Evolutionary conservation across 2,888 invertebrate genomes (phyloP).

Genomic region (Stictocephala bisonia): DNA sequence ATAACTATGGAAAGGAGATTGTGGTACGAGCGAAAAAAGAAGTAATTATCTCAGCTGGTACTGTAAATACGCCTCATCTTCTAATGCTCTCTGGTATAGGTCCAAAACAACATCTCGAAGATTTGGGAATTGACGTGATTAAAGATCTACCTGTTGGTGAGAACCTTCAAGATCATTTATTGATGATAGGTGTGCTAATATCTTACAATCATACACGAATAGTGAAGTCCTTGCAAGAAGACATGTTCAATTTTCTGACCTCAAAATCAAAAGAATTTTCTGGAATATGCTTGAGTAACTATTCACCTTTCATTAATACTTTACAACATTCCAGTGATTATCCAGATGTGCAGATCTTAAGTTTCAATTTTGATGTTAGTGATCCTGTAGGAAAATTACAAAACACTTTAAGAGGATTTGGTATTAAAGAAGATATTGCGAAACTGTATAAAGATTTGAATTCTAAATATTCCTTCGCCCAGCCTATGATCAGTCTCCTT

Average conservation of each 20-base stretch:
- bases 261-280: slow-evolving; percentile 61
- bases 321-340: slow-evolving; percentile 60
- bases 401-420: background rate
- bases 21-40: slow-evolving; percentile 72
- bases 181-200: slow-evolving; percentile 46
- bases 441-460: background rate
- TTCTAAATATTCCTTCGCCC: slow-evolving; percentile 47
- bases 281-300: slow-evolving; percentile 65
- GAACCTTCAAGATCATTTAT: slow-evolving; percentile 66
- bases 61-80: slow-evolving; percentile 84
- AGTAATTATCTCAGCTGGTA: slow-evolving; percentile 80
- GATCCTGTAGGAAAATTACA: slow-evolving; percentile 21
- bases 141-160: slow-evolving; percentile 71
- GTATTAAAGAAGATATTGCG: slow-evolving; percentile 22
- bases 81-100: slow-evolving; percentile 83
- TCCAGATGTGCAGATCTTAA: slow-evolving; percentile 60
- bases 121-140: slow-evolving; percentile 68
- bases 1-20: slow-evolving; percentile 64
- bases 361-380: slow-evolving; percentile 50
- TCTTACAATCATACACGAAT: slow-evolving; percentile 56
- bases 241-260: slow-evolving; percentile 64
- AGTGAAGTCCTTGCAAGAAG: slow-evolving; percentile 60
- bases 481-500: slow-evolving; percentile 56
- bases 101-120: slow-evolving; percentile 69
- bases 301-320: slow-evolving; percentile 65